Conservation (phyloP, 2,797 vertebrate species). For the Falco novaeseelandiae region DNA sequence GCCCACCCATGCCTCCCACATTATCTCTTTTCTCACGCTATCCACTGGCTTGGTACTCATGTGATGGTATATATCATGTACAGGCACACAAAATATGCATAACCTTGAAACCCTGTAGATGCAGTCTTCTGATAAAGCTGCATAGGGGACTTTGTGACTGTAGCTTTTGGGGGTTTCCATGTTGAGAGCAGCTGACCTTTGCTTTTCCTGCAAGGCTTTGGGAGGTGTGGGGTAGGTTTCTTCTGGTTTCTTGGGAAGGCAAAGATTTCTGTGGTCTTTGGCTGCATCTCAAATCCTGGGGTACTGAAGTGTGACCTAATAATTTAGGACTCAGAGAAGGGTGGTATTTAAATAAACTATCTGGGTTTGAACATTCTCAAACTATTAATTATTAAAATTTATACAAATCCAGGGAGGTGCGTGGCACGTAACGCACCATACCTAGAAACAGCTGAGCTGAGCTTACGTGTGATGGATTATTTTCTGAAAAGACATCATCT, state of each 20-base stretch:
- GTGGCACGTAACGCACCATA: neutral
- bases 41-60: neutral
- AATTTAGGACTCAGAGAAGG: constrained; percentile 24
- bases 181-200: neutral
- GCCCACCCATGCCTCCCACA: neutral
- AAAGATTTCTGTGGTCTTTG: constrained; percentile 53
- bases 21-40: neutral
- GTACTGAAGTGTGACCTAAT: constrained; percentile 64
- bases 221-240: neutral
- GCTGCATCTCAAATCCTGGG: constrained; percentile 53
- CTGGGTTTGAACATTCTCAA: constrained; percentile 25
- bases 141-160: neutral
- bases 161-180: neutral
- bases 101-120: neutral
- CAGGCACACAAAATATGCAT: neutral
- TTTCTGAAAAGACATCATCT: constrained; percentile 39
- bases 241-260: constrained; percentile 33
- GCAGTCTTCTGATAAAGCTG: neutral
- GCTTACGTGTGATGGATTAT: constrained; percentile 14
- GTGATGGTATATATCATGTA: neutral
- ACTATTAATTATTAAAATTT: constrained; percentile 58
- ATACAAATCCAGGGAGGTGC: constrained; percentile 39
- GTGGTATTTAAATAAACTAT: constrained; percentile 60
- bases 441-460: constrained; percentile 60
- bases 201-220: neutral